phyloP scores from a whole-genome alignment of 2,888 invertebrate genomes.

The Ectemnius lituratus region DNA sequence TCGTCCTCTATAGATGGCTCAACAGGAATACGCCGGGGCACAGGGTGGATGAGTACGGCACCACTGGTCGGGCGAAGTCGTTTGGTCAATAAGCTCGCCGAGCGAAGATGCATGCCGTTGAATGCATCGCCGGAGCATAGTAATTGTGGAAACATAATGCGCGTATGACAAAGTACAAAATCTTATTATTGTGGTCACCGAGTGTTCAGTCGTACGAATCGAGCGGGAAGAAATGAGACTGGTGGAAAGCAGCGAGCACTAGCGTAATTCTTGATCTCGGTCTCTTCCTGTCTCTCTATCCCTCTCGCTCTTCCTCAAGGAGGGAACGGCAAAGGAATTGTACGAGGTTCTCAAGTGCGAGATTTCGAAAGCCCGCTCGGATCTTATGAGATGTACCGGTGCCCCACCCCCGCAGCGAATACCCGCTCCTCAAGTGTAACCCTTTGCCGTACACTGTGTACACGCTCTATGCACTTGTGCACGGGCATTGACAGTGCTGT shows the following conservation, averaged over 20 bases:
- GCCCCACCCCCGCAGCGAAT: constrained; percentile 57
- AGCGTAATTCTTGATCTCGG: not conserved
- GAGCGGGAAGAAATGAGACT: constrained; percentile 7
- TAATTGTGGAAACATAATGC: not conserved
- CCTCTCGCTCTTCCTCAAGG: not conserved
- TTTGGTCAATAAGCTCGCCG: constrained; percentile 59
- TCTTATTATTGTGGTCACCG: not conserved
- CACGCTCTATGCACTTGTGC: constrained; percentile 49
- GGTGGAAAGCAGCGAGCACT: not conserved
- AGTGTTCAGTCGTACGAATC: constrained; percentile 6
- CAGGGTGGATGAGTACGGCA: no score
- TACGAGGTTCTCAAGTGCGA: constrained; percentile 8
- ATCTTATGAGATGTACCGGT: constrained; percentile 57
- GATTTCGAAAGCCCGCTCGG: constrained; percentile 47
- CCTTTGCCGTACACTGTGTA: constrained; percentile 24
- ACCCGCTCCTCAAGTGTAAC: constrained; percentile 43
- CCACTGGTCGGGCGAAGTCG: constrained; percentile 35
- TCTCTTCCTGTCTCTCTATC: not conserved
- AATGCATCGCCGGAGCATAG: constrained; percentile 6
- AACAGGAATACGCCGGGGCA: no score
- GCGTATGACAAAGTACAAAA: constrained; percentile 8
- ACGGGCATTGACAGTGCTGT: constrained; percentile 43
- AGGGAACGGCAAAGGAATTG: not conserved
- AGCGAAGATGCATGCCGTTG: not conserved
- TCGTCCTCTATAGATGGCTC: no score